Conservation (phyloP, 2,888 invertebrate species). For the Caenorhabditis imperialis region DNA sequence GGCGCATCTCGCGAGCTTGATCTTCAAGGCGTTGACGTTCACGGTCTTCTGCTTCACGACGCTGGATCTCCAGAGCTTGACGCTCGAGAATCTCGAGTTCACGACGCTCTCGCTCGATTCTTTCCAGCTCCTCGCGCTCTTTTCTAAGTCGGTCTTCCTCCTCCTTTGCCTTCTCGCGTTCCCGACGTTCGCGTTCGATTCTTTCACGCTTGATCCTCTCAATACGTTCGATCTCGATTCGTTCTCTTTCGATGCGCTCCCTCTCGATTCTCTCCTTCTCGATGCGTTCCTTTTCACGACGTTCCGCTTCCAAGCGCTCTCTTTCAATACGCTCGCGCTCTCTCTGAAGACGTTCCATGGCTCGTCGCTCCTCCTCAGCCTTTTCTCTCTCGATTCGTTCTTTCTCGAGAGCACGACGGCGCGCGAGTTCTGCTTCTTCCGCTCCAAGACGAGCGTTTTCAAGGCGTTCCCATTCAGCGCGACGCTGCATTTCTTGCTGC, state of each 20-base stretch:
- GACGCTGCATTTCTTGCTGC: constrained; percentile 57
- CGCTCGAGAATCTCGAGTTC: constrained; percentile 71
- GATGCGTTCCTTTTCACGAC: constrained; percentile 64
- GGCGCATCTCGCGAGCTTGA: constrained; percentile 65
- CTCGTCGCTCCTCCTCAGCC: constrained; percentile 49
- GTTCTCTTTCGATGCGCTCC: constrained; percentile 65
- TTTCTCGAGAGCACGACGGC: constrained; percentile 58
- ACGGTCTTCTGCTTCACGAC: constrained; percentile 64
- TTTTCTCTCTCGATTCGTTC: constrained; percentile 68
- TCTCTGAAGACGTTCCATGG: constrained; percentile 58
- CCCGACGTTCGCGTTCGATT: constrained; percentile 68
- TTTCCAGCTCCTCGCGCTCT: constrained; percentile 59
- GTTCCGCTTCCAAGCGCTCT: constrained; percentile 69
- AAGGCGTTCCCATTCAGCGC: constrained; percentile 75
- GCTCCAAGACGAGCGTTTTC: constrained; percentile 67
- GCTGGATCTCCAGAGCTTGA: constrained; percentile 64
- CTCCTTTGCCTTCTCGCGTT: constrained; percentile 64
- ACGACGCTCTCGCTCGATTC: constrained; percentile 70
- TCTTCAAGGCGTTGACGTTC: constrained; percentile 73
- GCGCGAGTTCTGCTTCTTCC: constrained; percentile 66
- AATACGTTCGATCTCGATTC: constrained; percentile 74
- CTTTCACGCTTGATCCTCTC: constrained; percentile 75
- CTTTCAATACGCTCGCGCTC: constrained; percentile 67
- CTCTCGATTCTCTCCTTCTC: constrained; percentile 67
- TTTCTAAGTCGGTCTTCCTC: constrained; percentile 57